Percentiles rank a stretch among this genome's conserved stretches.
These are phyloP conservation scores for Hypotaenidia okinawae DNA, from an alignment of 2,797 vertebrate genomes.

Conservation along the genomic window DNA sequence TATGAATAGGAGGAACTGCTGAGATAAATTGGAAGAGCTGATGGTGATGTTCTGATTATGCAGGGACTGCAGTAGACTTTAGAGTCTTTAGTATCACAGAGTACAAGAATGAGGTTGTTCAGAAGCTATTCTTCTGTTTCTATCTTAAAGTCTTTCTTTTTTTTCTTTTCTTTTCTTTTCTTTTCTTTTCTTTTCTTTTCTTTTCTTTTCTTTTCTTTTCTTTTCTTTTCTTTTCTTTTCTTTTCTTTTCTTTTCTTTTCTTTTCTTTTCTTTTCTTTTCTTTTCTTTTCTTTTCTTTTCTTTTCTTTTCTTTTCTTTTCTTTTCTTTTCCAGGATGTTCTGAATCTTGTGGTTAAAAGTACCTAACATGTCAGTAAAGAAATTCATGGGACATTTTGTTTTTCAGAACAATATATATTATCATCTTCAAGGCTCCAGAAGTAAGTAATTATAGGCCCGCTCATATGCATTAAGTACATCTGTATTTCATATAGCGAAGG, in stretches of 20 bases:
- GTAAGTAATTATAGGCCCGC: background rate
- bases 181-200: too few relatives aligned
- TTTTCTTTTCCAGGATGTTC: fast-evolving
- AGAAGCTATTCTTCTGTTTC: background rate
- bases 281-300: too few relatives aligned
- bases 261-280: too few relatives aligned
- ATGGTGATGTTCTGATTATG: background rate
- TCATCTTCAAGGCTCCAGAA: background rate
- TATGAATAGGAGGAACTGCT: constrained; percentile 10
- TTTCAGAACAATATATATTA: background rate
- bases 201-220: too few relatives aligned
- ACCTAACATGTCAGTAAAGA: background rate
- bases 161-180: too few relatives aligned
- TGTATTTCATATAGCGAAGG: background rate
- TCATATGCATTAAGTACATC: background rate
- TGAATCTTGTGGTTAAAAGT: background rate
- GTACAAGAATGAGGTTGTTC: background rate
- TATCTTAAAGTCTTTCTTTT: background rate
- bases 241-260: too few relatives aligned
- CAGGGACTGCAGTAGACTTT: background rate
- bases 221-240: too few relatives aligned
- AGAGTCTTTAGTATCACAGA: background rate
- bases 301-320: fast-evolving
- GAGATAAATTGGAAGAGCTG: background rate
- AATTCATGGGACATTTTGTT: background rate